phyloP scores from a whole-genome alignment of 2,797 vertebrate species.

The Enteromius radiatus region DNA sequence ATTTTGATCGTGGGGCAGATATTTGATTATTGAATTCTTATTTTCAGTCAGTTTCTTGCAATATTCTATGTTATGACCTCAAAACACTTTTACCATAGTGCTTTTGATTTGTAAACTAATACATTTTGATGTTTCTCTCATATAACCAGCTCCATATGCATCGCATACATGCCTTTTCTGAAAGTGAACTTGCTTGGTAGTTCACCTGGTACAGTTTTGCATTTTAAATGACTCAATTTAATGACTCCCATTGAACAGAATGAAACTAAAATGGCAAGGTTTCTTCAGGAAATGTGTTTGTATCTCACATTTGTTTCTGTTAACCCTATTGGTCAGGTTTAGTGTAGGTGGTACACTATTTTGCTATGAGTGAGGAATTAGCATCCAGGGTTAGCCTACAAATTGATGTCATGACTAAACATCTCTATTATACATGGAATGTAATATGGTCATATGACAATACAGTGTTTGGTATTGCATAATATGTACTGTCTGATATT shows the following conservation, averaged over 20 bases:
- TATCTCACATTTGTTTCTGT: background rate
- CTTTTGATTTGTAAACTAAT: background rate
- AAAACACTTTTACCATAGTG: background rate
- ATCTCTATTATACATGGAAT: background rate
- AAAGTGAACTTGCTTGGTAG: background rate
- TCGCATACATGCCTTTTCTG: background rate
- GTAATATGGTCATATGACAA: slow-evolving; percentile 28
- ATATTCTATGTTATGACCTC: background rate
- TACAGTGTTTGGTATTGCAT: background rate
- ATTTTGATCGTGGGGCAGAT: background rate
- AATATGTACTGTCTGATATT: slow-evolving; percentile 16
- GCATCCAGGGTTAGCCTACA: slow-evolving; percentile 5
- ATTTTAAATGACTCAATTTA: background rate
- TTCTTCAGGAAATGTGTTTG: background rate
- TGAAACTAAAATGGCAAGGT: background rate
- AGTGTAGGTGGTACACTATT: background rate
- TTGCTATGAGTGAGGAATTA: slow-evolving; percentile 23
- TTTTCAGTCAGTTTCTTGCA: background rate
- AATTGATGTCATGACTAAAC: slow-evolving; percentile 6
- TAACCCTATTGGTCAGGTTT: background rate
- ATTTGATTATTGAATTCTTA: background rate
- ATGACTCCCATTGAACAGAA: background rate
- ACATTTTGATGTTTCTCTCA: background rate
- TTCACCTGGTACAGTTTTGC: background rate
- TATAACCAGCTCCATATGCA: background rate